Evolutionary conservation across 2,113 vertebrate species (phyloP).

Genomic region (Tetrao urogallus): DNA sequence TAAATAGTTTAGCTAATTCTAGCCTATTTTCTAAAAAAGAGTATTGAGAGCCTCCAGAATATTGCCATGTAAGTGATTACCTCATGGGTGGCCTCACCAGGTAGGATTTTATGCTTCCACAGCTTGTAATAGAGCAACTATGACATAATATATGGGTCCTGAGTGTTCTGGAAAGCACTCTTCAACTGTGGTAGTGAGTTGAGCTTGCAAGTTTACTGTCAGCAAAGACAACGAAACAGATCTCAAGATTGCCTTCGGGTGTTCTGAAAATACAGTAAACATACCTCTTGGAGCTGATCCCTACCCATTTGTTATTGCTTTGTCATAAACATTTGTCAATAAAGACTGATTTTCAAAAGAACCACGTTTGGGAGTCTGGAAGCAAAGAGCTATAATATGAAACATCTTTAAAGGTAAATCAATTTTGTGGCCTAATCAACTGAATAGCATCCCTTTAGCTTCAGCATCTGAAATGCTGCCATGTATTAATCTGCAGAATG

Average conservation of each 20-base stretch:
- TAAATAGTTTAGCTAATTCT: not conserved
- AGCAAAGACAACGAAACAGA: not conserved
- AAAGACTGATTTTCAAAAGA: slow-evolving; percentile 55
- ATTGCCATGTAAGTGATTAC: not conserved
- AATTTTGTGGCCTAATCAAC: slow-evolving; percentile 54
- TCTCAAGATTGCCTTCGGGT: slow-evolving; percentile 23
- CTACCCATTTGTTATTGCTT: slow-evolving; percentile 27
- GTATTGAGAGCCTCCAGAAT: not conserved
- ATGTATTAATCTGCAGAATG: not conserved
- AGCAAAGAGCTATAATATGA: slow-evolving; percentile 20
- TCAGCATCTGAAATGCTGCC: not conserved
- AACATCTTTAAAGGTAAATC: slow-evolving; percentile 55
- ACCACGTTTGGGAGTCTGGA: not conserved
- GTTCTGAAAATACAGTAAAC: not conserved
- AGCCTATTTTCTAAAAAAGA: not conserved
- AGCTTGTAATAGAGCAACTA: not conserved
- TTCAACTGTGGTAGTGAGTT: not conserved
- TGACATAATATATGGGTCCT: not conserved
- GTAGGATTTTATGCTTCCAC: not conserved
- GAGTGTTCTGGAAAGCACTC: not conserved
- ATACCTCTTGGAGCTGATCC: not conserved
- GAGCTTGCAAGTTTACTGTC: not conserved
- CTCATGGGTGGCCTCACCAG: not conserved
- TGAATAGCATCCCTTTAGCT: not conserved
- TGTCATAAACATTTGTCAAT: slow-evolving; percentile 48